A percentile compares a stretch with the other conserved stretches of the same genome.
Conservation (phyloP, 2,888 invertebrate species). For the Diplazon laetatorius region DNA sequence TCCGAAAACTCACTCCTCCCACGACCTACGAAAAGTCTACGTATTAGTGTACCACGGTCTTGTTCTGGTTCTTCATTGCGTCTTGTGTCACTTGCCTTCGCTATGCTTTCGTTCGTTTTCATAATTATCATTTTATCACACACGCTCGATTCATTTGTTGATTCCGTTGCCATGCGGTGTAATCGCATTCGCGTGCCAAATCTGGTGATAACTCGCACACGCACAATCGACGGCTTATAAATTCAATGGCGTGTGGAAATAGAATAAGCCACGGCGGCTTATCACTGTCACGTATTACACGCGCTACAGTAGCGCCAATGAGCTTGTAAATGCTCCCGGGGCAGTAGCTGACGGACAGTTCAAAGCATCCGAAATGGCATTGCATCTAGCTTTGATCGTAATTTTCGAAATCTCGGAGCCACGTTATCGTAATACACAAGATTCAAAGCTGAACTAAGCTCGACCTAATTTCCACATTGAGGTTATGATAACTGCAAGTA, state of each 20-base stretch:
- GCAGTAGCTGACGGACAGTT: background rate
- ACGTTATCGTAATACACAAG: background rate
- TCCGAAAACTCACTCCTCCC: background rate
- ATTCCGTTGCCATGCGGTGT: background rate
- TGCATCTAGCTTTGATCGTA: background rate
- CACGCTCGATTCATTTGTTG: background rate
- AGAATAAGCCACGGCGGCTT: background rate
- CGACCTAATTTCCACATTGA: background rate
- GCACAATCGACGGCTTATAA: background rate
- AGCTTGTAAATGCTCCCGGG: background rate
- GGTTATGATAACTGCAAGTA: no score
- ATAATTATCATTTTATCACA: background rate
- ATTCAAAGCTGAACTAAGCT: background rate
- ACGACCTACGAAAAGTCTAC: background rate
- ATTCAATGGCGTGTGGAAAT: background rate
- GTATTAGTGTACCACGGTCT: background rate
- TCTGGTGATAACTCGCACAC: background rate
- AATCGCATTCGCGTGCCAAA: background rate
- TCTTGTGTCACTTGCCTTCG: background rate
- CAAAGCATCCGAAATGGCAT: constrained; percentile 2
- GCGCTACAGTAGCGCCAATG: background rate
- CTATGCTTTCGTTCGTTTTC: background rate
- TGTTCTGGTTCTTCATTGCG: background rate
- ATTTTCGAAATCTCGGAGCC: background rate
- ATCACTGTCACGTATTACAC: background rate